Evolutionary conservation across 2,113 vertebrate species (phyloP), one percentile per base, ranked within the genome.

Genomic region (Syngnathus floridae): DNA sequence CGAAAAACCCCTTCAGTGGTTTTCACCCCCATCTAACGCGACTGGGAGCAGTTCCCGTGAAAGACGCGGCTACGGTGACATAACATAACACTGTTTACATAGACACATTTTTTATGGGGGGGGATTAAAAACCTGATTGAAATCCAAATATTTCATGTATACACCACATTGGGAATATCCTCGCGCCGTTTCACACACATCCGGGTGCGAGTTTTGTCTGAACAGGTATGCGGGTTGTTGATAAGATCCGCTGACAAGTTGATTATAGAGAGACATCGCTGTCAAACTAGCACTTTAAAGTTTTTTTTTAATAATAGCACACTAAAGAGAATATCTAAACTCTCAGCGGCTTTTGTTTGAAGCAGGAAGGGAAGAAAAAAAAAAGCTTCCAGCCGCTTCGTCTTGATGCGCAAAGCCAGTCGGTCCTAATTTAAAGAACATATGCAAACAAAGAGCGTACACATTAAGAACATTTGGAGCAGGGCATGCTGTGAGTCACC

Each of bases 211-310:
- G 69, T 76, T 77, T 72, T 73, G 72, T 70, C 77, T 87, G 78
- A 77, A 64, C 79, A 86, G 83, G 84, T 82, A 84, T 78, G 72
- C 69, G 65, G 73, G 74, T 68, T 70, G 77, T 72, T 82, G 72
- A 81, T 76, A 64, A 69, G 67, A 73, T 71, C 67, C 56, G 60
- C 58, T 82, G 79, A 83, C 79, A 76, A 82, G 82, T 77, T 73
- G 74, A 86, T 88, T 78, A 79, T 54, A 77, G 74, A 77, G 74
- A 72, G 81, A 80, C 74, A 79, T 67, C 79, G 71, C 72, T 31
- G 64, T 46, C 49, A 63, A 66, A 22, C 67, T 54, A n/a, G 69
- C 66, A 72, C 66, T 19, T 69, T 74, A 70, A 82, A 83, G 26
- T 80, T 76, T 59, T 43, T 66, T 74, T 38, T 9, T 64, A 48